phyloP scores from a whole-genome alignment of 1,140 invertebrate species.

The Scaptomyza graminum region DNA sequence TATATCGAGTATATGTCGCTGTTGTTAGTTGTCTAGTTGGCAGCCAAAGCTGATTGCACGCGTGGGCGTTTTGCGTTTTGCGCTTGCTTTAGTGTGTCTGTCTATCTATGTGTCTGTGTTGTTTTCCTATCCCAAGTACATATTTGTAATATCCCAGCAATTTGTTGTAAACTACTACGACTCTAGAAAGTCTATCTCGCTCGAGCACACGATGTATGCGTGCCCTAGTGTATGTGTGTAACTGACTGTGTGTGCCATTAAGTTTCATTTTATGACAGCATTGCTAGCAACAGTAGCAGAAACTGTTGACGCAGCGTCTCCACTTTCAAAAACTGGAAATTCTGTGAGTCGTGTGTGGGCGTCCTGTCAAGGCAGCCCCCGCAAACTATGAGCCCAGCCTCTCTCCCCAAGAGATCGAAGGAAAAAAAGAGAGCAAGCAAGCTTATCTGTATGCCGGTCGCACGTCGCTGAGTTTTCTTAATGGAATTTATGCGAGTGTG shows the following conservation, averaged over 20 bases:
- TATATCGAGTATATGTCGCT: constrained; percentile 34
- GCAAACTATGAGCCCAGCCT: too few relatives aligned
- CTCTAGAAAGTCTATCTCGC: constrained; percentile 43
- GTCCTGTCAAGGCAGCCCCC: constrained; percentile 36
- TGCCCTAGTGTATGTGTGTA: constrained; percentile 1
- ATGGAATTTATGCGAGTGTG: constrained; percentile 81
- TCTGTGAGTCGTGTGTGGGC: constrained; percentile 51
- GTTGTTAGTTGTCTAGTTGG: constrained; percentile 56
- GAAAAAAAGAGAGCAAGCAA: not conserved
- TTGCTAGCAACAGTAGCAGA: constrained; percentile 52
- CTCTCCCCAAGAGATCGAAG: too few relatives aligned
- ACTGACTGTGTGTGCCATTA: constrained; percentile 60
- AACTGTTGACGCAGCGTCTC: constrained; percentile 79
- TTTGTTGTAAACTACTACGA: constrained; percentile 71
- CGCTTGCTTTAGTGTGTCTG: constrained; percentile 22
- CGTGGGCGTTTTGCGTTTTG: constrained; percentile 56
- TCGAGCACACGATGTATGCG: constrained; percentile 4
- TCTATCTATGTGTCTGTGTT: constrained; percentile 26
- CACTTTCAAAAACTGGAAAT: constrained; percentile 72
- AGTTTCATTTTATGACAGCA: constrained; percentile 79
- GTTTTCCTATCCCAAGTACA: constrained; percentile 76
- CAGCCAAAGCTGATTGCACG: constrained; percentile 65
- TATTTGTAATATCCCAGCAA: constrained; percentile 69
- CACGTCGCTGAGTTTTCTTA: constrained; percentile 80
- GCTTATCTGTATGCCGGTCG: constrained; percentile 70